phyloP scores from a whole-genome alignment of 2,113 vertebrate genomes.

The Morphnarchus princeps region DNA sequence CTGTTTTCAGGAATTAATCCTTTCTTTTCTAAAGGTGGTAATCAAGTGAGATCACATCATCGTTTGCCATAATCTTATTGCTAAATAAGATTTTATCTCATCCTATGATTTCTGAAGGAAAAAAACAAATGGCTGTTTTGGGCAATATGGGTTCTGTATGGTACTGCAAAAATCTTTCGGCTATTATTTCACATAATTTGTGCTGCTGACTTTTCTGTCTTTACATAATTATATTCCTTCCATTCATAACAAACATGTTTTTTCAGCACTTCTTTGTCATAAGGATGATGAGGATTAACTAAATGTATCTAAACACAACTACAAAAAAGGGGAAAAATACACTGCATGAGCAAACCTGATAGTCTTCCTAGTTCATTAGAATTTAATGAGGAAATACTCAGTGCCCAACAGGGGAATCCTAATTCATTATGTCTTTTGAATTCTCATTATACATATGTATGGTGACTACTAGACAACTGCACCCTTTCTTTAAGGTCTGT shows the following conservation, averaged over 20 bases:
- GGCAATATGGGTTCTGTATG: not conserved
- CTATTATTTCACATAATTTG: not conserved
- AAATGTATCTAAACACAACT: not conserved
- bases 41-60: not conserved
- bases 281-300: constrained; percentile 1
- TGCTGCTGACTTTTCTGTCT: not conserved
- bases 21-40: not conserved
- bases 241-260: not conserved
- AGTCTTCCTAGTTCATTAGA: constrained; percentile 48
- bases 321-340: not conserved
- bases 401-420: constrained; percentile 51
- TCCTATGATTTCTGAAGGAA: not conserved
- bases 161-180: not conserved
- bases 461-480: not conserved
- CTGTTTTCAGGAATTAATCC: not conserved
- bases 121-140: not conserved
- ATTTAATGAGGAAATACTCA: constrained; percentile 59
- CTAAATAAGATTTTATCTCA: not conserved
- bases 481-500: not conserved
- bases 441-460: constrained; percentile 28
- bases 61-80: not conserved
- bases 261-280: not conserved
- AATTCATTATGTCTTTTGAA: constrained; percentile 59
- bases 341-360: constrained; percentile 17
- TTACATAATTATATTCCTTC: not conserved